Evolutionary conservation across 2,113 vertebrate genomes (phyloP).

Genomic region (Corythoichthys intestinalis): DNA sequence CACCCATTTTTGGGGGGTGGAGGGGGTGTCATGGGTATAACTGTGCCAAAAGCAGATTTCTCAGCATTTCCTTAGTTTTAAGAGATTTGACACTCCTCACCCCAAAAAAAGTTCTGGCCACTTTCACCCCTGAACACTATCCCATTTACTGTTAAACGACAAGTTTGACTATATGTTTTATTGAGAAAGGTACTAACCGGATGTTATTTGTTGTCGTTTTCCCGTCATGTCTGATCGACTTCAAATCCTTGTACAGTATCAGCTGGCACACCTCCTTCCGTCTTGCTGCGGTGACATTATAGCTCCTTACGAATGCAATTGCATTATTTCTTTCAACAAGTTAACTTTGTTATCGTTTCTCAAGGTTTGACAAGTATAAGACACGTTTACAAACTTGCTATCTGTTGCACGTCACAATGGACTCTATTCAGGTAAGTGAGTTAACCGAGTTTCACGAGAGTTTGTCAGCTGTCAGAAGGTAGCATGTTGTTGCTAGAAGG

Average conservation of each 20-base stretch:
- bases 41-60: no score
- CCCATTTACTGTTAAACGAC: background rate
- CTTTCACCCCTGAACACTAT: no score
- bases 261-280: background rate
- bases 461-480: conserved; percentile 13
- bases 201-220: background rate
- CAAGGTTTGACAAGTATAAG: background rate
- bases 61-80: no score
- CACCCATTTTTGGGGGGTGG: no score
- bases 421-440: conserved; percentile 49
- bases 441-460: background rate
- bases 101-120: no score
- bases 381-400: background rate
- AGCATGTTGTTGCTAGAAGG: conserved; percentile 32
- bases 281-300: background rate
- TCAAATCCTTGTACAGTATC: background rate
- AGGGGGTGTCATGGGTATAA: no score
- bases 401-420: conserved; percentile 29
- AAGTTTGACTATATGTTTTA: background rate
- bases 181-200: conserved; percentile 17
- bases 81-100: no score
- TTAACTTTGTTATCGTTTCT: conserved; percentile 4
- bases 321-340: background rate
- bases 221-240: no score
- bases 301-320: background rate